These are phyloP conservation scores for Dryobota labecula DNA, from an alignment of 2,888 invertebrate species.

Conservation along the genomic window DNA sequence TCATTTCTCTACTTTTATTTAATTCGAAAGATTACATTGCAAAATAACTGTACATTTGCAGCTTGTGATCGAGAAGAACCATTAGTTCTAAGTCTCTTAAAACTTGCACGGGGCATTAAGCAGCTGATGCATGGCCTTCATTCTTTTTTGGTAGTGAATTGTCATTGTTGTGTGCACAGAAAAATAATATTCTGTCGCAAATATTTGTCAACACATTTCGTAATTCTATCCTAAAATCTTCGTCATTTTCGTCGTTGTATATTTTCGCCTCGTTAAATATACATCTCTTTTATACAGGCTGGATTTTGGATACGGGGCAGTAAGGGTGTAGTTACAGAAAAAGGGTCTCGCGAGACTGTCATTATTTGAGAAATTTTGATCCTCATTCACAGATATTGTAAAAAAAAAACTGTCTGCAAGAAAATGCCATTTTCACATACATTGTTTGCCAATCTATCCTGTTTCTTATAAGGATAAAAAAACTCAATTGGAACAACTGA, in stretches of 20 bases:
- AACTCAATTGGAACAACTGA: no score
- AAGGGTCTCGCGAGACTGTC: no score
- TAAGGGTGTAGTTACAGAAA: no score
- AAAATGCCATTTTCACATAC: no score
- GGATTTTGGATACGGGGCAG: no score
- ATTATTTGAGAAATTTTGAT: no score
- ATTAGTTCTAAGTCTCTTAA: conserved; percentile 26
- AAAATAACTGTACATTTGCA: conserved; percentile 10
- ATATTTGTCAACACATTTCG: conserved; percentile 33
- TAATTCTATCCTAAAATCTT: conserved; percentile 7
- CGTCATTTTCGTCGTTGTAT: neutral
- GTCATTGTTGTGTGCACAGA: neutral
- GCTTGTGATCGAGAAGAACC: conserved; percentile 4
- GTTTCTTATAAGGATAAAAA: no score
- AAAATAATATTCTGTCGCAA: conserved; percentile 12
- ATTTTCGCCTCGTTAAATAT: neutral
- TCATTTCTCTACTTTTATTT: conserved; percentile 28
- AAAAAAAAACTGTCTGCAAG: no score
- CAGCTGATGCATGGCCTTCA: neutral
- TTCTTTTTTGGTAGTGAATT: conserved; percentile 4
- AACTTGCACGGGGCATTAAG: conserved; percentile 26
- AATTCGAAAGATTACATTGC: conserved; percentile 34
- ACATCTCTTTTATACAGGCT: conserved; percentile 4
- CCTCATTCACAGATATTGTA: no score
- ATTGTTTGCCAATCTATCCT: no score